phyloP scores from a whole-genome alignment of 1,140 invertebrate genomes.

The Hermetia illucens region DNA sequence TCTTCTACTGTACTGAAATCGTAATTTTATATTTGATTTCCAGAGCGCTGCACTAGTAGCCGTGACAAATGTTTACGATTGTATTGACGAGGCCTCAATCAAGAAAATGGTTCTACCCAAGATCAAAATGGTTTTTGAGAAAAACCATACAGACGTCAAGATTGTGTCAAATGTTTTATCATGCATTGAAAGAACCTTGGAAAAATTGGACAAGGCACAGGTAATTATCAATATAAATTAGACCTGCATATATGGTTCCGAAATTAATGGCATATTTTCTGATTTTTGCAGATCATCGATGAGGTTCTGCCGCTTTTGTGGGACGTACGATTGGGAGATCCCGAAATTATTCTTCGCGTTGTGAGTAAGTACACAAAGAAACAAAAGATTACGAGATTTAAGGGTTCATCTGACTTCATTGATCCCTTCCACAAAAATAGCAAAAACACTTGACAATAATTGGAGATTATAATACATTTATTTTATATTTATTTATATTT shows the following conservation, averaged over 20 bases:
- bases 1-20: no score
- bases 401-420: not conserved
- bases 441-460: no score
- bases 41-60: constrained; percentile 83
- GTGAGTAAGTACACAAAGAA: constrained; percentile 63
- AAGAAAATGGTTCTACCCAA: constrained; percentile 73
- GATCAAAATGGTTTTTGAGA: constrained; percentile 76
- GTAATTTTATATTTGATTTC: constrained; percentile 16
- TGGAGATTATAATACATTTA: no score
- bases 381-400: not conserved
- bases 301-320: constrained; percentile 84
- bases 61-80: constrained; percentile 71
- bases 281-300: constrained; percentile 54
- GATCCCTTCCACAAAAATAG: no score
- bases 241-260: not conserved
- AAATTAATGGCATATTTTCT: constrained; percentile 2
- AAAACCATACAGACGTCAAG: constrained; percentile 63
- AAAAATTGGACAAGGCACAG: constrained; percentile 71
- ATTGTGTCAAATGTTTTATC: constrained; percentile 61
- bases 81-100: constrained; percentile 70
- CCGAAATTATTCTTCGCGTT: constrained; percentile 61
- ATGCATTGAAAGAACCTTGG: constrained; percentile 63
- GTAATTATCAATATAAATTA: constrained; percentile 8
- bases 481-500: no score
- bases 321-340: constrained; percentile 73